Base-by-base conservation (phyloP, 2,797 vertebrate genomes). In the Xiphophorus birchmanni region DNA sequence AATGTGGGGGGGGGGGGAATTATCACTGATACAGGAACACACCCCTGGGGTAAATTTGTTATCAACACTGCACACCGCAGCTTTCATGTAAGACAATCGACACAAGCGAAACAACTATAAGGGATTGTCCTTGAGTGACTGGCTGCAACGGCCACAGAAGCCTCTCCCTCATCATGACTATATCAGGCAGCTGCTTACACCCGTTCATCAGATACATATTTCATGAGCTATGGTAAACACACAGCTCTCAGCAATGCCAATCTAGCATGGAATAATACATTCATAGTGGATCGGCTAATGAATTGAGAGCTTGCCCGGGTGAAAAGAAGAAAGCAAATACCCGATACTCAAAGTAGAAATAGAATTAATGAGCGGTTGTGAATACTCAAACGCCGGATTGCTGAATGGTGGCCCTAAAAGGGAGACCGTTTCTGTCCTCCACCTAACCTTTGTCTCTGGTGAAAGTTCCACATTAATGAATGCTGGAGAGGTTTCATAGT, bases 161-260 rank as follows among this genome's bases (percentile, higher is more conserved):
- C 87, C 86, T 89, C 89, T 85, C 84, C 82, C 84, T 88, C 91
- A 89, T 89, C 85, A 87, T 80, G 89, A 81, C 88, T 78, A 82
- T 78, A 92, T 92, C 88, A 91, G 88, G 90, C 89, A 87, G 86
- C 90, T 88, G 89, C 88, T 90, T 81, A 91, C 93, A 56, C 85
- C 86, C 88, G 88, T 91, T 88, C 90, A 78, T 87, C 89, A 84
- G 92, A 94, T 95, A 93, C 92, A 95, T 95, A 95, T 95, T 96
- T 95, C 94, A 95, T 95, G 95, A 95, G 94, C 90, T 87, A 93
- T 87, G 91, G 92, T 94, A 95, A 95, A 94, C 93, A 95, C 90
- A 83, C 84, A 37, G 86, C 89, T 92, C 87, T 86, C 83, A 73
- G 93, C 91, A 87, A 90, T 82, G 92, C 90, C 92, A 94, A 93